phyloP scores from a whole-genome alignment of 2,797 vertebrate species.

The Babyrousa celebensis region DNA sequence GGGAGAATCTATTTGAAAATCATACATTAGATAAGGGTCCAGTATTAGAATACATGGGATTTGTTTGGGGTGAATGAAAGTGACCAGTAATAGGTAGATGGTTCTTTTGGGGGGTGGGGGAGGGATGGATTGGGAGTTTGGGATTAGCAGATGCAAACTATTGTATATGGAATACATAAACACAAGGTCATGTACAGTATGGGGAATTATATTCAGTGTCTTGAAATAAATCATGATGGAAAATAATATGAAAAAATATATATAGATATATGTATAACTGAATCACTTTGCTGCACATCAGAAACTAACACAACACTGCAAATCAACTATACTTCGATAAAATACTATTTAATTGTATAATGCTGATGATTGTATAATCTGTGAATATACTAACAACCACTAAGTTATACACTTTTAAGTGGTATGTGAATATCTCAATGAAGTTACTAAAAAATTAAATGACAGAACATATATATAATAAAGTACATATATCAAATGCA shows the following conservation, averaged over 20 bases:
- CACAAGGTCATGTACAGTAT: neutral
- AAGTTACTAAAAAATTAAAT: conserved; percentile 33
- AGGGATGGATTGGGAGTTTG: neutral
- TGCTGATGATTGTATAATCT: neutral
- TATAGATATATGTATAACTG: neutral
- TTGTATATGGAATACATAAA: neutral
- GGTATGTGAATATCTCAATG: neutral
- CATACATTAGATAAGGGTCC: neutral
- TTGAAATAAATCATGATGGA: neutral
- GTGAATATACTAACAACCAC: neutral
- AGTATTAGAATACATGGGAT: neutral
- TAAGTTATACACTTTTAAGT: neutral
- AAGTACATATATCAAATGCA: neutral
- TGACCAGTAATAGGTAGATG: neutral
- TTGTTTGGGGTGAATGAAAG: neutral
- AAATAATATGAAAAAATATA: neutral
- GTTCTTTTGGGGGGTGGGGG: neutral
- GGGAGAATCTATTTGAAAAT: conserved; percentile 1
- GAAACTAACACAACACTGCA: neutral
- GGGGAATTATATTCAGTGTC: neutral
- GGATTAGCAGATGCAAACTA: neutral
- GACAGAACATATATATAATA: neutral
- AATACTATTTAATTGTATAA: neutral
- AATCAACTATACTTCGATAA: neutral
- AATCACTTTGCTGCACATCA: neutral